Base-by-base conservation (phyloP, 2,113 vertebrate genomes). In the Galbula dea region DNA sequence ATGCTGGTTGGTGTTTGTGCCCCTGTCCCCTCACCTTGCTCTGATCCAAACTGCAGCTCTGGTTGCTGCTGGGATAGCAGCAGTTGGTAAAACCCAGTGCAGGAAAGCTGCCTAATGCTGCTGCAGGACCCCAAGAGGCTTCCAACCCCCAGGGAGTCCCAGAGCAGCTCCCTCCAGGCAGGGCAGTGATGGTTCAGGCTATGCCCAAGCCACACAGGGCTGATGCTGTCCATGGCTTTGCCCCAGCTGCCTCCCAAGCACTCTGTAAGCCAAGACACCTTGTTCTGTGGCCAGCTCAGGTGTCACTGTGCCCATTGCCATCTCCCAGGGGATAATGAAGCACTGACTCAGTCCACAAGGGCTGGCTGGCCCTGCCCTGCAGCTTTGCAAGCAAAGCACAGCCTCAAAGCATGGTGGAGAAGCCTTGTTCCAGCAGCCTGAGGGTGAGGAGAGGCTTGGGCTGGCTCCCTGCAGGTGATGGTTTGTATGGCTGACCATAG, bases 261-360 rank as follows among this genome's bases (percentile, higher is more conserved):
- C 32, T 67, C 24, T 29, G 46, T 19, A 7, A 76, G 54, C 67
- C 48, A n/a, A 0, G 13, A 1, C 52, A 16, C 62, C 75, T 27
- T 65, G 34, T 1, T 45, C 5, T 5, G 15, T 67, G 65, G 79
- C 86, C 58, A 61, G 32, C 32, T 37, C 2, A 0, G 61, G 48
- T 41, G n/a, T 62, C 1, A 3, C 36, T 8, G 26, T 48, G 66
- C 61, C 79, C 14, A 0, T 43, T 30, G 51, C 27, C n/a, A n/a
- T n/a, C n/a, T n/a, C n/a, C 68, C 1, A 1, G 32, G 55, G 59
- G 4, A 8, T 49, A 20, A 20, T 27, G 54, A 61, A 69, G 86
- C 75, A 4, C n/a, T 15, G 45, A 20, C 30, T 36, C 4, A 11
- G n/a, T 16, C 36, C 1, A 1, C 0, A 1, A 68, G 67, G n/a